These are phyloP conservation scores for Drosophila jambulina DNA, from an alignment of 1,140 invertebrate genomes.

Conservation along the genomic window DNA sequence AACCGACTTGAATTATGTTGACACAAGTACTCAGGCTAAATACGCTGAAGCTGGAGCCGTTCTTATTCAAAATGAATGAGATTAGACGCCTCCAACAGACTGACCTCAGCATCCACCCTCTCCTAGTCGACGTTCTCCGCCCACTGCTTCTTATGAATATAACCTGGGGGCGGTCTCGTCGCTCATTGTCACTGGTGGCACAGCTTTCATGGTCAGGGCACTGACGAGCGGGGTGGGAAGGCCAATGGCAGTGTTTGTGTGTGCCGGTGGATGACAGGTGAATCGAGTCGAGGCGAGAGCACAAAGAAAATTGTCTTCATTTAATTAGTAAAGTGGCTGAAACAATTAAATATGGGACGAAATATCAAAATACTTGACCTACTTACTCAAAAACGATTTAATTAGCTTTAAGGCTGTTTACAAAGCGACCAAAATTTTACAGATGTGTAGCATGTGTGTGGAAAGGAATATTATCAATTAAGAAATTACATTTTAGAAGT, in stretches of 20 bases:
- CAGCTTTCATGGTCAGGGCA: slow-evolving; percentile 28
- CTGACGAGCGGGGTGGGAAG: not conserved
- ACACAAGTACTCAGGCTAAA: slow-evolving; percentile 51
- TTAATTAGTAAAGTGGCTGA: slow-evolving; percentile 67
- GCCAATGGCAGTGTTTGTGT: slow-evolving; percentile 2
- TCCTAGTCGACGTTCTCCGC: no score
- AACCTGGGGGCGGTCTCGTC: slow-evolving; percentile 21
- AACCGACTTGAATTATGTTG: slow-evolving; percentile 55
- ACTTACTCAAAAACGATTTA: slow-evolving; percentile 21
- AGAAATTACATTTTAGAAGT: not conserved
- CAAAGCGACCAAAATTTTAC: no score
- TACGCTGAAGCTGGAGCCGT: slow-evolving; percentile 18
- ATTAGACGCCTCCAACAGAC: slow-evolving; percentile 45
- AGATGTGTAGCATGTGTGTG: not conserved
- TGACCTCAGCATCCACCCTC: slow-evolving; percentile 4
- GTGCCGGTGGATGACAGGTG: slow-evolving; percentile 23
- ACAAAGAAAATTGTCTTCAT: slow-evolving; percentile 36
- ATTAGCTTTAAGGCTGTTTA: slow-evolving; percentile 21
- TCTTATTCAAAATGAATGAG: slow-evolving; percentile 66
- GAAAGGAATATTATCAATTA: not conserved
- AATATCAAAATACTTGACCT: slow-evolving; percentile 48
- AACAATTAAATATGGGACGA: slow-evolving; percentile 48
- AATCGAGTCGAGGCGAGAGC: slow-evolving; percentile 7
- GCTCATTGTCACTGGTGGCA: slow-evolving; percentile 36
- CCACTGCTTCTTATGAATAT: slow-evolving; percentile 9